Conservation (phyloP, 2,113 vertebrate genomes). For the Gopherus evgoodei region DNA sequence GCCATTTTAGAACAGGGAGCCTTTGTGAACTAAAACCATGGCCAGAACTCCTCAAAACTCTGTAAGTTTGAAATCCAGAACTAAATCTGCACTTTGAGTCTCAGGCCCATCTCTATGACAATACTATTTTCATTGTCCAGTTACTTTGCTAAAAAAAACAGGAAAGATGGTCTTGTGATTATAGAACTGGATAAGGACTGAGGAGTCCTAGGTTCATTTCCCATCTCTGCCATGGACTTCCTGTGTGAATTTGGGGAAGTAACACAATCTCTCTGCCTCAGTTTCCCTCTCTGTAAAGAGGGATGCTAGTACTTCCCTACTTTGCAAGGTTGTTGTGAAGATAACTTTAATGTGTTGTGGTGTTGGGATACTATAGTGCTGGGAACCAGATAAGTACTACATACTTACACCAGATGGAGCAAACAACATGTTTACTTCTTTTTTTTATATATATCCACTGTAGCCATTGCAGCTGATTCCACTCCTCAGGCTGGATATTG, state of each 20-base stretch:
- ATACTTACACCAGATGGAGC: not conserved
- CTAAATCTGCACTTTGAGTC: not conserved
- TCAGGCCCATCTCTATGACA: not conserved
- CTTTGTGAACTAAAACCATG: not conserved
- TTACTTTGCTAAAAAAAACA: not conserved
- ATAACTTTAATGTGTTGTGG: not conserved
- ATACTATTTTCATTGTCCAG: not conserved
- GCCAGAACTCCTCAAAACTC: not conserved
- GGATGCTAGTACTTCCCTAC: not conserved
- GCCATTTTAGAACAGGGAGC: too few relatives aligned
- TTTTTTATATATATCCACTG: accelerated
- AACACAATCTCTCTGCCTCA: not conserved
- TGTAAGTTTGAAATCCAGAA: not conserved
- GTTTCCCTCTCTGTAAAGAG: not conserved
- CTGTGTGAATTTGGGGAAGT: not conserved
- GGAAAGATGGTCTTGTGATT: not conserved
- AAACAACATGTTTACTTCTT: not conserved
- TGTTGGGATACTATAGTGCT: not conserved
- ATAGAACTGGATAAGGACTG: not conserved
- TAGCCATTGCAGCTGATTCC: not conserved
- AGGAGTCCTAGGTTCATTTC: not conserved
- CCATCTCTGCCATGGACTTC: not conserved
- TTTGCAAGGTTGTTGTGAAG: not conserved
- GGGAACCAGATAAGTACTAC: not conserved
- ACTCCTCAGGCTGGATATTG: not conserved